Conservation (phyloP, 2,113 vertebrate species). For the Tricholaema leucomelas region DNA sequence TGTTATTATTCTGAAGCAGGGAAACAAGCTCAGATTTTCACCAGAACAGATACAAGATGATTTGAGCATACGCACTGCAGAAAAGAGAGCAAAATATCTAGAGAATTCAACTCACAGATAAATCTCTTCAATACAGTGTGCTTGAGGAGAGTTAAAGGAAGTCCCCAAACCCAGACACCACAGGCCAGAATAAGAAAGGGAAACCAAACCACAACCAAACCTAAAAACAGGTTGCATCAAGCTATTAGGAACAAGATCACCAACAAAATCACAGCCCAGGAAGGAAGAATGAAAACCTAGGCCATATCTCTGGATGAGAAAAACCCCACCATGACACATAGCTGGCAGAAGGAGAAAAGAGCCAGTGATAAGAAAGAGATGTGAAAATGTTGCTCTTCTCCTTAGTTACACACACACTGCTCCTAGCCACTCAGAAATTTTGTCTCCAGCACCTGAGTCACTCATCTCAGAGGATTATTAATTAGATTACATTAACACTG, state of each 20-base stretch:
- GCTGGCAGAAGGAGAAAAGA: not conserved
- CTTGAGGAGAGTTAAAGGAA: not conserved
- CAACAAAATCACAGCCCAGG: not conserved
- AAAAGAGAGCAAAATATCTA: not conserved
- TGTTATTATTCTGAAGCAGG: not conserved
- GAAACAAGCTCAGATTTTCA: not conserved
- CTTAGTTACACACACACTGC: not conserved
- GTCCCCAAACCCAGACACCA: not conserved
- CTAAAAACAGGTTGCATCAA: not conserved
- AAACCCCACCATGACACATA: not conserved
- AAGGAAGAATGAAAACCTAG: not conserved
- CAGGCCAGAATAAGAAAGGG: not conserved
- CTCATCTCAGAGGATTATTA: not conserved
- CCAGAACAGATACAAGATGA: not conserved
- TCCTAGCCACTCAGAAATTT: not conserved
- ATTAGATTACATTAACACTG: not conserved
- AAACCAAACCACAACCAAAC: not conserved
- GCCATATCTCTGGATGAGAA: not conserved
- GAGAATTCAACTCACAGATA: not conserved
- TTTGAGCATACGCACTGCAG: not conserved
- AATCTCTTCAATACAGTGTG: not conserved
- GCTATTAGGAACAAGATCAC: not conserved
- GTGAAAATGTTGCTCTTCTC: not conserved
- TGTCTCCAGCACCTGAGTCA: not conserved
- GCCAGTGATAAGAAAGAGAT: not conserved